Percentiles rank a stretch among this genome's conserved stretches.
These are phyloP conservation scores for Proterorhinus semilunaris DNA, from an alignment of 2,113 vertebrate species.

Conservation along the genomic window DNA sequence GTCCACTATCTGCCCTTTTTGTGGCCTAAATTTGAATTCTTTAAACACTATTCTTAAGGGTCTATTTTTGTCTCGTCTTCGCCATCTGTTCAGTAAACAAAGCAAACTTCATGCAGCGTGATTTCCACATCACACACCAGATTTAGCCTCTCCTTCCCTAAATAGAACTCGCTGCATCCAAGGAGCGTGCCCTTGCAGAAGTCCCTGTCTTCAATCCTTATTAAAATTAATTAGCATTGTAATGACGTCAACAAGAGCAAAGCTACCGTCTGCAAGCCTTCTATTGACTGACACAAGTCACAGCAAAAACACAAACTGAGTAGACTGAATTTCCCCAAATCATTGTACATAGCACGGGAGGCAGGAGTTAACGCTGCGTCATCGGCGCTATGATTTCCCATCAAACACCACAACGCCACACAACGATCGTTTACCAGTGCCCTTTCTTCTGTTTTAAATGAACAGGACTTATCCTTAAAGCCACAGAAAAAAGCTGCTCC, in stretches of 20 bases:
- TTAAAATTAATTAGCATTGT: slow-evolving; percentile 5
- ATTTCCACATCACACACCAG: slow-evolving; percentile 16
- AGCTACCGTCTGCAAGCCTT: slow-evolving; percentile 18
- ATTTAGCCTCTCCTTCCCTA: not conserved
- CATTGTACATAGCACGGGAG: too few species aligned
- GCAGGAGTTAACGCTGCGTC: too few species aligned
- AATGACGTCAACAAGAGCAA: slow-evolving; percentile 8
- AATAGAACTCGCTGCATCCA: not conserved
- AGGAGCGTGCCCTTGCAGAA: not conserved
- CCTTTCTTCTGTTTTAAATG: too few species aligned
- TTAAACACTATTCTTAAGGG: not conserved
- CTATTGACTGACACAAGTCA: slow-evolving; percentile 5
- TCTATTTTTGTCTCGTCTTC: slow-evolving; percentile 2
- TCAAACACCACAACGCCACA: too few species aligned
- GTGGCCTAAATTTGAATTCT: not conserved
- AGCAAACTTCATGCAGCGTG: slow-evolving; percentile 13
- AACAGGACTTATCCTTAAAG: too few species aligned
- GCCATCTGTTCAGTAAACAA: slow-evolving; percentile 18
- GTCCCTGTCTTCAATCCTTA: not conserved
- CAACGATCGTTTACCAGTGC: too few species aligned
- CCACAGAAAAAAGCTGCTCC: too few species aligned
- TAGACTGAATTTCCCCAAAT: too few species aligned
- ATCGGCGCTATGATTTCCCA: too few species aligned
- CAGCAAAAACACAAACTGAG: not conserved
- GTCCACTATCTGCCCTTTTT: not conserved